These are phyloP conservation scores for Stigmatopora nigra DNA, from an alignment of 2,113 vertebrate genomes.

Conservation along the genomic window DNA sequence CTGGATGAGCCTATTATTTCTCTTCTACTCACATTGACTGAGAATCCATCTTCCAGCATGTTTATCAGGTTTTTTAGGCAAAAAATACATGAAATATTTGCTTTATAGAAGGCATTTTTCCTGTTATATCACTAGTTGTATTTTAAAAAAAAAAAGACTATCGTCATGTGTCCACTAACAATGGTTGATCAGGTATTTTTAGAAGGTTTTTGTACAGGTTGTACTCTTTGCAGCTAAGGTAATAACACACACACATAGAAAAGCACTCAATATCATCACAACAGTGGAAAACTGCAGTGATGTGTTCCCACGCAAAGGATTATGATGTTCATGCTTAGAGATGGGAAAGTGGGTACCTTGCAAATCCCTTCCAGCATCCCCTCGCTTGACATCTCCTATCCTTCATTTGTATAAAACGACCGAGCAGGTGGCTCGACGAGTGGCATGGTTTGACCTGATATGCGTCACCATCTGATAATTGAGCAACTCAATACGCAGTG, in stretches of 20 bases:
- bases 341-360: conserved; percentile 37
- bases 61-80: conserved; percentile 2
- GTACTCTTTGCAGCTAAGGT: background rate
- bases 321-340: conserved; percentile 28
- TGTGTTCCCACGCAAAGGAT: conserved; percentile 32
- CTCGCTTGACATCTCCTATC: conserved; percentile 23
- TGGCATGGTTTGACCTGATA: background rate
- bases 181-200: conserved; percentile 17
- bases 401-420: conserved; percentile 6
- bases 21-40: conserved; percentile 35
- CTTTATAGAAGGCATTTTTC: background rate
- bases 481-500: background rate
- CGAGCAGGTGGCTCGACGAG: conserved; percentile 5
- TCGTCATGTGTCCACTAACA: background rate
- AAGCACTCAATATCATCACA: background rate
- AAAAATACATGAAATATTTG: conserved; percentile 1
- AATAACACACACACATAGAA: background rate
- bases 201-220: conserved; percentile 3
- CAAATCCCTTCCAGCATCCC: conserved; percentile 43
- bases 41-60: conserved; percentile 15
- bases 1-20: conserved; percentile 50
- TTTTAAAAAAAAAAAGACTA: conserved; percentile 9
- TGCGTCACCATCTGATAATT: background rate
- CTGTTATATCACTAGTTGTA: background rate
- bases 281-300: conserved; percentile 18